Conservation (phyloP, 2,888 invertebrate genomes). For the Drosophila monieri region DNA sequence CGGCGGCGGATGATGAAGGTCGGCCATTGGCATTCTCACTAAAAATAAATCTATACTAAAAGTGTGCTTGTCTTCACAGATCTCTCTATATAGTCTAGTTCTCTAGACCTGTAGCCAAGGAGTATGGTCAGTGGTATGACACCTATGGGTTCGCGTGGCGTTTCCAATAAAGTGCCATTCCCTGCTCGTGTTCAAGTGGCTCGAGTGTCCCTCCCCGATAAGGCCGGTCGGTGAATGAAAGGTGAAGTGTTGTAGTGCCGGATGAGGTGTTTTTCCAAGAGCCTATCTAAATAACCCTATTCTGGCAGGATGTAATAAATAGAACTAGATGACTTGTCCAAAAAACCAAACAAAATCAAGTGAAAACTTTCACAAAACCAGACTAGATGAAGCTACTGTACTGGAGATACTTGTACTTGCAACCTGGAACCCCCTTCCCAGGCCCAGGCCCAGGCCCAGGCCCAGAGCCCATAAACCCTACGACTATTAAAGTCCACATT, state of each 20-base stretch:
- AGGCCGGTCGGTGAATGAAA: conserved; percentile 26
- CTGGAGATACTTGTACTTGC: conserved; percentile 17
- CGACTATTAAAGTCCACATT: conserved; percentile 31
- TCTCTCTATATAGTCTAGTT: neutral
- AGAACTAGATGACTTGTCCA: neutral
- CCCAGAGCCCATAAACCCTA: neutral
- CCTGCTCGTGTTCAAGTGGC: conserved; percentile 33
- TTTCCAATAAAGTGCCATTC: conserved; percentile 7
- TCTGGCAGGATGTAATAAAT: conserved; percentile 6
- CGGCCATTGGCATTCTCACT: conserved; percentile 35
- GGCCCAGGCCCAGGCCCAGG: too few relatives aligned
- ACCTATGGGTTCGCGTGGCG: too few relatives aligned
- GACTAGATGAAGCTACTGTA: conserved; percentile 16
- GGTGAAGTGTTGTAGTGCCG: neutral
- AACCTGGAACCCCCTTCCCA: conserved; percentile 11
- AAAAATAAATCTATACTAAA: conserved; percentile 22
- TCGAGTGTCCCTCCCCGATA: conserved; percentile 21
- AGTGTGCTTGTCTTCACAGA: conserved; percentile 19
- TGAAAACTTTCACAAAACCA: conserved; percentile 22
- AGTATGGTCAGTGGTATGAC: neutral
- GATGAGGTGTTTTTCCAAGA: conserved; percentile 21
- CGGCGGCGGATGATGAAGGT: conserved; percentile 26
- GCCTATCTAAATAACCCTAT: conserved; percentile 29
- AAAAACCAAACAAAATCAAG: neutral
- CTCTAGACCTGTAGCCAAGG: neutral